phyloP scores from a whole-genome alignment of 2,888 invertebrate species.

The Aleiodes alternator region DNA sequence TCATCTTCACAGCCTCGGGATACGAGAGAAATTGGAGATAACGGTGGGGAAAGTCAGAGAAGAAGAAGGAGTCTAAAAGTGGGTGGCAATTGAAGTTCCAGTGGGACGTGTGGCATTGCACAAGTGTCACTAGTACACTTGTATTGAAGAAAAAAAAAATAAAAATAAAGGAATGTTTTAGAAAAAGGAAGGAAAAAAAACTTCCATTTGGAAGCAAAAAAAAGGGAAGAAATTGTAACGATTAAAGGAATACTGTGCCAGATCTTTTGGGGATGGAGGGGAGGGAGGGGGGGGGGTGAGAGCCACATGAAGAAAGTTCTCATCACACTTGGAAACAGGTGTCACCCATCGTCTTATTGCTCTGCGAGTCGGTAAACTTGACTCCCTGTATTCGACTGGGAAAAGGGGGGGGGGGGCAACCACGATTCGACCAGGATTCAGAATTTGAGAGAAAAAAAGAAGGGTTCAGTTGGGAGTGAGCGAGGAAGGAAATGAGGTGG shows the following conservation, averaged over 20 bases:
- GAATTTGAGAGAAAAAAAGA: not conserved
- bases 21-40: conserved; percentile 12
- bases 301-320: conserved; percentile 60
- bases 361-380: conserved; percentile 59
- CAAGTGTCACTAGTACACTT: conserved; percentile 48
- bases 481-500: conserved; percentile 15
- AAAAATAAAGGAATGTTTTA: conserved; percentile 19
- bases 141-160: conserved; percentile 34
- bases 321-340: conserved; percentile 72
- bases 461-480: too few relatives aligned
- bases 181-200: conserved; percentile 19
- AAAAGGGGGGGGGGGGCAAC: conserved; percentile 13
- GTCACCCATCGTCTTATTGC: conserved; percentile 69
- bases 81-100: conserved; percentile 59
- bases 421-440: too few relatives aligned
- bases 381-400: conserved; percentile 53
- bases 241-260: not conserved
- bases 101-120: conserved; percentile 49
- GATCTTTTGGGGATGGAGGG: conserved; percentile 35
- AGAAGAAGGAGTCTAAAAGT: conserved; percentile 36
- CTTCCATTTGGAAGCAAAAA: not conserved
- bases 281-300: conserved; percentile 21
- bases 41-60: not conserved
- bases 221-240: not conserved
- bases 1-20: conserved; percentile 32